These are phyloP conservation scores for Falco columbarius DNA, from an alignment of 2,797 vertebrate genomes.

Conservation along the genomic window DNA sequence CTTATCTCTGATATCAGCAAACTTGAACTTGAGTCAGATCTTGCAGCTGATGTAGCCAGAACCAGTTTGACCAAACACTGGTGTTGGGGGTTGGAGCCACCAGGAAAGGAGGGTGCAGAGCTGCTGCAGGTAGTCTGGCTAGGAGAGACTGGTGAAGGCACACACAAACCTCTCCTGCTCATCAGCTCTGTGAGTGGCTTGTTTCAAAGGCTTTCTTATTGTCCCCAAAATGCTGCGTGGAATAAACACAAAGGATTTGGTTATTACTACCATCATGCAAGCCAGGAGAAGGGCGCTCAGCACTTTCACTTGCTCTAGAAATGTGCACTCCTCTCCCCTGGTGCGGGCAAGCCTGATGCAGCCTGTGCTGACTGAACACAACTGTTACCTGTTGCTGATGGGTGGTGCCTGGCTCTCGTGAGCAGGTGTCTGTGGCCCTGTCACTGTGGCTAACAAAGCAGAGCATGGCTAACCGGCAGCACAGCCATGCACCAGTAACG, in stretches of 20 bases:
- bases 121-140: neutral
- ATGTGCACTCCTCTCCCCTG: neutral
- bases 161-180: neutral
- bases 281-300: neutral
- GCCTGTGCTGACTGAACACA: neutral
- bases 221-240: neutral
- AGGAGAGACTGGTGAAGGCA: neutral
- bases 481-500: fast-evolving
- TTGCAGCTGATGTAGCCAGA: neutral
- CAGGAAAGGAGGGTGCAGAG: neutral
- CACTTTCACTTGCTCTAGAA: neutral
- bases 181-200: neutral
- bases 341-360: neutral
- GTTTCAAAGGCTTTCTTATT: neutral
- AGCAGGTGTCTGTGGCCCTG: neutral
- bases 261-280: neutral
- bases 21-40: neutral
- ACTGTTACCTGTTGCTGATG: neutral
- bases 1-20: neutral
- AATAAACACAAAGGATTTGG: neutral
- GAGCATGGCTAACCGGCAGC: fast-evolving
- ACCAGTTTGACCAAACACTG: neutral
- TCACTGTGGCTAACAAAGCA: neutral
- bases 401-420: fast-evolving
- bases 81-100: neutral